A percentile compares a stretch with the other conserved stretches of the same genome.
Conservation (phyloP, 2,888 invertebrate genomes). For the Melieria picta region DNA sequence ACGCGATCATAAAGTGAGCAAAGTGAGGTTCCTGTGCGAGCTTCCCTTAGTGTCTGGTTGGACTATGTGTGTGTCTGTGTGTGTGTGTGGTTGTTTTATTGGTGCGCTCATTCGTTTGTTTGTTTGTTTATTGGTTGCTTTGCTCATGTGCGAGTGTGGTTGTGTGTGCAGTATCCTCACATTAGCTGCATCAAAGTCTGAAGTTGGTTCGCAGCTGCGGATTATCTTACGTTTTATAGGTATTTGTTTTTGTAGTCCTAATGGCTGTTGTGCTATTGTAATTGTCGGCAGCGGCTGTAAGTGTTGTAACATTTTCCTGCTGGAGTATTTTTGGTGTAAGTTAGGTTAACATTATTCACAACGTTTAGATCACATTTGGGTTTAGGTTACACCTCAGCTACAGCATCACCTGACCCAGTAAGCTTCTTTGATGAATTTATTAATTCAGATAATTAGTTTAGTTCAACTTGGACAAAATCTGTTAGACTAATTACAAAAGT, state of each 20-base stretch:
- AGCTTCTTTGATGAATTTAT: too few relatives aligned
- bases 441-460: too few relatives aligned
- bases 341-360: too few relatives aligned
- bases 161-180: constrained; percentile 2
- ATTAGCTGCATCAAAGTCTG: constrained; percentile 33
- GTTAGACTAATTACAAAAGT: too few relatives aligned
- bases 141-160: not conserved
- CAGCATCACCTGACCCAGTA: too few relatives aligned
- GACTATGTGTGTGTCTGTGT: constrained; percentile 10
- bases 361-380: too few relatives aligned
- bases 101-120: constrained; percentile 3
- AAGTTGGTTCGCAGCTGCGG: constrained; percentile 28
- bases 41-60: too few relatives aligned
- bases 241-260: constrained; percentile 35
- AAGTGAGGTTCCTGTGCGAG: too few relatives aligned
- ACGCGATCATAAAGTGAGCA: constrained; percentile 59
- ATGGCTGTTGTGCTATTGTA: constrained; percentile 22
- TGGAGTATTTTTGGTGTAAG: too few relatives aligned
- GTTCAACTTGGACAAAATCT: too few relatives aligned
- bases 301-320: too few relatives aligned
- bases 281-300: constrained; percentile 31
- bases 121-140: constrained; percentile 7
- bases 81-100: constrained; percentile 21
- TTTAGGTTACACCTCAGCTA: too few relatives aligned
- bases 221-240: constrained; percentile 28